Base-by-base conservation (phyloP, 2,888 invertebrate species). In the Drosophila paramelanica region DNA sequence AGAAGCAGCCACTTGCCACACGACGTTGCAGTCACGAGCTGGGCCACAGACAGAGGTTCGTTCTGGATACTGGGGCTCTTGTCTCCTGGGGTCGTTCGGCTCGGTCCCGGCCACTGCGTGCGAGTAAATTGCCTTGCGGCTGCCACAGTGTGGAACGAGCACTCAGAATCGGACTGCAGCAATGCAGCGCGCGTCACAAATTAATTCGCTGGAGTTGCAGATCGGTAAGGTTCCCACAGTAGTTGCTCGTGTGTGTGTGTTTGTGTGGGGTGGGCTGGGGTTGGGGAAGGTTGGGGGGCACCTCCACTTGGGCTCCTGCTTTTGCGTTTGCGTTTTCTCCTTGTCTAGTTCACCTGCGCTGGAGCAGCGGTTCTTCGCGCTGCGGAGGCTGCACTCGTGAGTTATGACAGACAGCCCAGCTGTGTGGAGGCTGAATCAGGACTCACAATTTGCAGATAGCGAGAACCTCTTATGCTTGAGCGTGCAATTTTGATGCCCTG, bases 171-270 rank as follows among this genome's bases (percentile, higher is more conserved):
- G 60, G 73, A 73, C 79, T 75, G 57, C 45, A 55, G 62, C 41
- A 52, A 43, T 55, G 75, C 73, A 77, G 79, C 89, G 89, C 85
- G 89, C 89, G 89, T 89, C 85, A 89, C 85, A 85, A 85, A 85
- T 85, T 85, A 85, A 85, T 85, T 85, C 85, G 82, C 84, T 81
- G 83, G 64, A 80, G 73, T 61, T 68, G 58, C 53, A 73, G 60
- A 76, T 88, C 80, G 84, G 79, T 79, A 83, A 60, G 84, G 81
- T 84, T 84, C 87, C 89, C 85, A 89, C 85, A 86, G 85, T 89
- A 86, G 85, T 85, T 69, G 59, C 47, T 70, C 41, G 23, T 4
- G 3, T 23, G 23, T 4, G 23, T 23, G 3, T 23, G 23, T 4
- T 3, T 23, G 23, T 23, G 23, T 23, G 23, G 3, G 23, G 23